These are phyloP conservation scores for Gymnocypris eckloni DNA, from an alignment of 2,797 vertebrate species.

Conservation along the genomic window DNA sequence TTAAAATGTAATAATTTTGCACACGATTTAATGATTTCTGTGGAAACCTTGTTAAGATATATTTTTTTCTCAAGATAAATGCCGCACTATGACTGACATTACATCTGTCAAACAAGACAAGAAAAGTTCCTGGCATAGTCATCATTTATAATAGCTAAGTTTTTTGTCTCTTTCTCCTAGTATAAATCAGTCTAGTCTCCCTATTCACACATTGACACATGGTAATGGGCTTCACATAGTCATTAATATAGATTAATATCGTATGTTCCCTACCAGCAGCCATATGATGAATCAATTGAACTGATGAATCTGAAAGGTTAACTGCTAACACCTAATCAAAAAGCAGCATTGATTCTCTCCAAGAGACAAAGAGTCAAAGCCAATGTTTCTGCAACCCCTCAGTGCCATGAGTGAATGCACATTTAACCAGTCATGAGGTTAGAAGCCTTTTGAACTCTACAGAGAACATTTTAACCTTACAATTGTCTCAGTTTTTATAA, in stretches of 20 bases:
- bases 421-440: neutral
- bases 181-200: neutral
- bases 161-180: conserved; percentile 1
- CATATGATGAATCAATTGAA: conserved; percentile 24
- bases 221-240: conserved; percentile 4
- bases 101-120: conserved; percentile 2
- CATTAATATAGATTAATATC: neutral
- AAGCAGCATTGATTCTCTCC: conserved; percentile 28
- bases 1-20: neutral
- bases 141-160: neutral
- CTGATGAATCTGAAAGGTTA: conserved; percentile 19
- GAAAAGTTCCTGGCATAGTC: neutral
- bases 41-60: conserved; percentile 31
- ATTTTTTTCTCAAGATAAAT: conserved; percentile 7
- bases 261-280: neutral
- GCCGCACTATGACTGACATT: neutral
- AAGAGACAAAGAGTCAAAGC: conserved; percentile 16
- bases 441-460: neutral
- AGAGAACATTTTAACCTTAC: neutral
- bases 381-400: neutral
- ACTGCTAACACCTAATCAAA: conserved; percentile 13
- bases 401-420: neutral
- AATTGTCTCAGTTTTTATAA: neutral
- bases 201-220: neutral
- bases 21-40: conserved; percentile 35